Evolutionary conservation across 2,888 invertebrate species (phyloP).

Genomic region (Drosophila cracens): DNA sequence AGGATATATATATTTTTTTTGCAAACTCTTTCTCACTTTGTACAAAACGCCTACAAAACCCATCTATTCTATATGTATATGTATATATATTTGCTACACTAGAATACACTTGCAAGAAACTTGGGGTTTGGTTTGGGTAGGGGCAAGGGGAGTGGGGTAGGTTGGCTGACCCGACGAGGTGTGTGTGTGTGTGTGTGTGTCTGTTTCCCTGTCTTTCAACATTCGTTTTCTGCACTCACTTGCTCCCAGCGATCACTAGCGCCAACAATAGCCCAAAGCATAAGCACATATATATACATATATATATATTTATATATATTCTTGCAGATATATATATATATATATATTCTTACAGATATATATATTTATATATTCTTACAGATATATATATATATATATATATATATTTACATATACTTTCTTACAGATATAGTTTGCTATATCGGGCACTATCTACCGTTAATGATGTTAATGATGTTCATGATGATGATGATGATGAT

Average conservation of each 20-base stretch:
- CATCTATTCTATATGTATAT: constrained; percentile 13
- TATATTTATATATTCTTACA: neutral
- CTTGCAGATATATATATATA: constrained; percentile 1
- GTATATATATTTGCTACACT: constrained; percentile 31
- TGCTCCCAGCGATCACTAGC: constrained; percentile 13
- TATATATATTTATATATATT: neutral
- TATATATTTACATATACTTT: neutral
- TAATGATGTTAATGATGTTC: neutral
- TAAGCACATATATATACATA: neutral
- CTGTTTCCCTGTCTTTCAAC: constrained; percentile 31
- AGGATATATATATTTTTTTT: constrained; percentile 15
- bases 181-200: neutral
- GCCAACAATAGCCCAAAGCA: constrained; percentile 39
- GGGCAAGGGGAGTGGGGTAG: neutral
- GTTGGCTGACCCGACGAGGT: constrained; percentile 25
- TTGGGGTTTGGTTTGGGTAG: neutral
- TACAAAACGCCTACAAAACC: constrained; percentile 46
- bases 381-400: neutral
- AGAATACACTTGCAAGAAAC: constrained; percentile 4
- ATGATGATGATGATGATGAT: neutral
- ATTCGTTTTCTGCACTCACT: constrained; percentile 20
- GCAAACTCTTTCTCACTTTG: constrained; percentile 32
- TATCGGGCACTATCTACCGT: constrained; percentile 28
- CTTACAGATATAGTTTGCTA: no score
- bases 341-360: neutral